phyloP scores from a whole-genome alignment of 2,888 invertebrate genomes.

The Shargacucullia verbasci region DNA sequence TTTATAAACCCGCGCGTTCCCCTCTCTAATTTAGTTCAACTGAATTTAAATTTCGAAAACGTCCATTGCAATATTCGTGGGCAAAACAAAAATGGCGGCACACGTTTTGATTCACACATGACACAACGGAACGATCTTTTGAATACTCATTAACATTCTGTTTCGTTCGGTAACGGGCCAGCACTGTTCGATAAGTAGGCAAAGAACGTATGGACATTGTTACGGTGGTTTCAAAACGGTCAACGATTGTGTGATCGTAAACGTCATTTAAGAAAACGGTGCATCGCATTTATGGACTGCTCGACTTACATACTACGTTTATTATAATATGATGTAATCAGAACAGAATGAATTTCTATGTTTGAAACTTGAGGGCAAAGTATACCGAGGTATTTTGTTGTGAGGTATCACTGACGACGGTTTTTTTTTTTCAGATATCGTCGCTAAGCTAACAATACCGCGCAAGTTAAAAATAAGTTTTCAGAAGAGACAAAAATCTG shows the following conservation, averaged over 20 bases:
- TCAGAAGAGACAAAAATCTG: too few species aligned
- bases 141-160: slow-evolving; percentile 60
- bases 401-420: too few species aligned
- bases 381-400: too few species aligned
- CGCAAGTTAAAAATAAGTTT: too few species aligned
- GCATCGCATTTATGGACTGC: slow-evolving; percentile 24
- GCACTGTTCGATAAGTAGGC: slow-evolving; percentile 55
- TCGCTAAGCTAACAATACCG: too few species aligned
- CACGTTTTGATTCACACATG: slow-evolving; percentile 44
- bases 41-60: slow-evolving; percentile 41
- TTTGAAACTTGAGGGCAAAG: too few species aligned
- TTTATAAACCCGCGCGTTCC: neutral
- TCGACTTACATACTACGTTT: slow-evolving; percentile 12
- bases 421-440: too few species aligned
- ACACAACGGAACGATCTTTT: slow-evolving; percentile 42
- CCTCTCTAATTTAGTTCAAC: slow-evolving; percentile 3
- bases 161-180: slow-evolving; percentile 59
- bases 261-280: slow-evolving; percentile 50
- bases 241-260: slow-evolving; percentile 44
- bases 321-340: neutral
- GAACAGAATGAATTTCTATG: too few species aligned
- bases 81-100: slow-evolving; percentile 53
- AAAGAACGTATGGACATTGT: slow-evolving; percentile 53
- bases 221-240: slow-evolving; percentile 55
- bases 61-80: slow-evolving; percentile 45